Conservation (phyloP, 2,888 invertebrate species). For the Acronicta leporina region DNA sequence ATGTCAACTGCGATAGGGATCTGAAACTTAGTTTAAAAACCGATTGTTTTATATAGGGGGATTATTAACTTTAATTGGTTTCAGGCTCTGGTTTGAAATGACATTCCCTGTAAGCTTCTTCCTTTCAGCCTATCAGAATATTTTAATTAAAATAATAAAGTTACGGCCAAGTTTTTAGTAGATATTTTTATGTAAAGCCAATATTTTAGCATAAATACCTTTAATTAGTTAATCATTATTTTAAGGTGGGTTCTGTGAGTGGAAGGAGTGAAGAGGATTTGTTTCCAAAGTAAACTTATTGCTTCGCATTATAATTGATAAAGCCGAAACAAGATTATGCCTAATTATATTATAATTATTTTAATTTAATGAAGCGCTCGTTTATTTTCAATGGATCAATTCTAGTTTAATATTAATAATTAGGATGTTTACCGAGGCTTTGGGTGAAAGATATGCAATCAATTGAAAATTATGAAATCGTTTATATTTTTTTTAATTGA, state of each 20-base stretch:
- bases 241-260: constrained; percentile 40
- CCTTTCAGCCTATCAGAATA: constrained; percentile 60
- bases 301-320: constrained; percentile 55
- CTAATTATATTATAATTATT: constrained; percentile 47
- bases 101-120: constrained; percentile 71
- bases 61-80: constrained; percentile 87
- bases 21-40: constrained; percentile 73
- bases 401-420: constrained; percentile 19
- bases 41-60: constrained; percentile 72
- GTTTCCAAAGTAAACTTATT: constrained; percentile 47
- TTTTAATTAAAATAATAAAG: constrained; percentile 66
- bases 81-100: constrained; percentile 70
- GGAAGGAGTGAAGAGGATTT: constrained; percentile 15
- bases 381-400: constrained; percentile 11
- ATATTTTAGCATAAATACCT: constrained; percentile 50
- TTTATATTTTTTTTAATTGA: too few species aligned
- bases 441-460: too few species aligned
- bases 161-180: constrained; percentile 39
- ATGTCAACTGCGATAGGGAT: constrained; percentile 65
- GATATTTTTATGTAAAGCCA: constrained; percentile 46
- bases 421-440: too few species aligned
- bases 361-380: constrained; percentile 35
- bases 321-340: constrained; percentile 42
- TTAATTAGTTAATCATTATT: constrained; percentile 55
- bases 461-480: too few species aligned